Percentiles rank a stretch among this genome's conserved stretches.
These are phyloP conservation scores for Quadroppia sp. DNA, from an alignment of 2,888 invertebrate genomes.

Conservation along the genomic window DNA sequence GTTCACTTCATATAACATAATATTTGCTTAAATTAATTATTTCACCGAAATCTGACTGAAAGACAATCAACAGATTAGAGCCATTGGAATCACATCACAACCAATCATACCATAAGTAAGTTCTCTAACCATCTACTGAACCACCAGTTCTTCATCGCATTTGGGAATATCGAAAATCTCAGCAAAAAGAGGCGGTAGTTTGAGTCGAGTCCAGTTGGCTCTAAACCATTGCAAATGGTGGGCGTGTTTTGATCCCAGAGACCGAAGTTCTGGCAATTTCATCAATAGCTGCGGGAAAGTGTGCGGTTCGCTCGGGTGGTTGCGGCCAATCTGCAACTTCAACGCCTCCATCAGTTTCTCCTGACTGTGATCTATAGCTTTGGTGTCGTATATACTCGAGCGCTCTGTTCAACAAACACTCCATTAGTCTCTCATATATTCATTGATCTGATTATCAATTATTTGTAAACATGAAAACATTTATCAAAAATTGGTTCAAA, in stretches of 20 bases:
- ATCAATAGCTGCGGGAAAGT: slow-evolving; percentile 60
- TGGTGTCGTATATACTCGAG: slow-evolving; percentile 71
- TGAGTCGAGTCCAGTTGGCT: slow-evolving; percentile 66
- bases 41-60: slow-evolving; percentile 15
- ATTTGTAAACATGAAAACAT: slow-evolving; percentile 32
- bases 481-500: no score
- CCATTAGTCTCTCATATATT: background rate
- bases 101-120: slow-evolving; percentile 17
- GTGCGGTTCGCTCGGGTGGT: slow-evolving; percentile 61
- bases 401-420: slow-evolving; percentile 61
- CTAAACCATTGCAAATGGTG: slow-evolving; percentile 85
- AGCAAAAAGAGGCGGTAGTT: slow-evolving; percentile 83
- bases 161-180: slow-evolving; percentile 92
- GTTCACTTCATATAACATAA: slow-evolving; percentile 5
- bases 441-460: background rate
- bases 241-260: slow-evolving; percentile 75
- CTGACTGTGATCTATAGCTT: slow-evolving; percentile 71
- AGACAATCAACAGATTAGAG: background rate
- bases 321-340: slow-evolving; percentile 66
- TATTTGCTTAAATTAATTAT: background rate
- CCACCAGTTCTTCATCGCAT: slow-evolving; percentile 28
- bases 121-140: background rate
- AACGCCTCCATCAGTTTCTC: slow-evolving; percentile 82
- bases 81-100: background rate
- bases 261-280: slow-evolving; percentile 70